Base-by-base conservation (phyloP, 30 jellyfish, hydroid and myxozoan species). In the Chrysaora quinquecirrha region DNA sequence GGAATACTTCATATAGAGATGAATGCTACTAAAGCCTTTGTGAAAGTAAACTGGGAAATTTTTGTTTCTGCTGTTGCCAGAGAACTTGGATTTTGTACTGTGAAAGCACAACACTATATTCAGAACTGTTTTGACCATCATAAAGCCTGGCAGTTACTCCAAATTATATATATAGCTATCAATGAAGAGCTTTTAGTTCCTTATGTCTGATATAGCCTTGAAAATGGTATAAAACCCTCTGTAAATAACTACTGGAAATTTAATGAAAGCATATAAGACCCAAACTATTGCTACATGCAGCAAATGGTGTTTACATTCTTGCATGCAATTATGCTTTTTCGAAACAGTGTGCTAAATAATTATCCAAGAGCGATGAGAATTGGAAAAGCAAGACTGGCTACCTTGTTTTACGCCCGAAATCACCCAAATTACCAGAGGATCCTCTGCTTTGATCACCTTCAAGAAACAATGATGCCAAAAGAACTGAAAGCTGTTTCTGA, bases 111-210 rank as follows among this genome's bases (percentile, higher is more conserved):
- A 25, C 30, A 56, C 25, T 77, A 56, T 28, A 61, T 61, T 9
- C 3, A 77, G 56, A 77, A 77, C 22, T 81, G 89, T 0, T 46
- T 71, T 32, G 83, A 77, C 49, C 89, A 77, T 58, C 89, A 77
- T 56, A 77, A 77, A 22, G 14, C 34, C 1, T 77, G 82, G 82
- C 67, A 77, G 7, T 19, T 35, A 0, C 0, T 77, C 2, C 84
- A 77, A 62, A 61, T 30, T 0, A 25, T 10, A 18, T 77, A 56
- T 56, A 0, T 77, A 9, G 73, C 83, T n/a, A 56, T 77, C 2
- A 70, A 3, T 6, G 82, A 56, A n/a, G 89, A 77, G 30, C 18
- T 77, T 10, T 56, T 77, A 3, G 23, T 63, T 14, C 82, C 71
- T 0, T 77, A 77, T 31, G 72, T 54, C 12, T 0, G 47, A 1